Evolutionary conservation across 2,113 vertebrate genomes (phyloP), one percentile per base, ranked within the genome.

Genomic region (Brachionichthys hirsutus): DNA sequence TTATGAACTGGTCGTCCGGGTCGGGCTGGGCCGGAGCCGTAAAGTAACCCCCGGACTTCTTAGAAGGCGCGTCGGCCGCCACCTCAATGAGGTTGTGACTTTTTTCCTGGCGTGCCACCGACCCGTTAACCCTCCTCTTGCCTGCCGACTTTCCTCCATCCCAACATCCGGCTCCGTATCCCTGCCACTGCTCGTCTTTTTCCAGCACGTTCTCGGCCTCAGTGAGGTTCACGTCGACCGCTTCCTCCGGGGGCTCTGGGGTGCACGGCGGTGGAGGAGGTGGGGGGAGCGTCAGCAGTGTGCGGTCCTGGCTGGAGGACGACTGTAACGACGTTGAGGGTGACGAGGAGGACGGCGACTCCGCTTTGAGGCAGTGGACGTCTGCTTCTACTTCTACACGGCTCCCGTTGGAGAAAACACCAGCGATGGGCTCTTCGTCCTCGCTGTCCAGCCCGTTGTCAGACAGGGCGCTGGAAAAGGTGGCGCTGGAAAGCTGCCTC

Each of bases 371-470:
- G 63, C 93, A 95, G 87, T 98, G 97, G 70, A 98, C 90, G 62
- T 98, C 97, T 3, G 94, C 97, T 52, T 97, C 96, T 34, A 98
- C 97, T 71, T 98, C 96, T 34, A 98, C 95, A 0, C 93, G 93
- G 86, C 97, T 99, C 55, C 96, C 97, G 0, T 99, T 99, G 66
- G 90, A 96, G 82, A 99, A 98, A 16, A 99, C 97, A 0, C 97
- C 97, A 17, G 94, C 95, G 0, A 99, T 98, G 0, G 97, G 97
- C 69, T 98, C 95, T 58, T 99, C 96, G 0, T 99, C 97, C 0
- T 99, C 97, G 0, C 96, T 99, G 90, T 99, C 97, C 5, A 99
- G 90, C 59, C 95, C 96, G 0, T 99, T 98, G 90, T 99, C 97
- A 0, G 96, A 98, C 75, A 99, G 93, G 44, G 97, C 95, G 72